Percentiles rank a stretch among this genome's conserved stretches.
Conservation (phyloP, 2,113 vertebrate species). For the Nycticryphes semicollaris region DNA sequence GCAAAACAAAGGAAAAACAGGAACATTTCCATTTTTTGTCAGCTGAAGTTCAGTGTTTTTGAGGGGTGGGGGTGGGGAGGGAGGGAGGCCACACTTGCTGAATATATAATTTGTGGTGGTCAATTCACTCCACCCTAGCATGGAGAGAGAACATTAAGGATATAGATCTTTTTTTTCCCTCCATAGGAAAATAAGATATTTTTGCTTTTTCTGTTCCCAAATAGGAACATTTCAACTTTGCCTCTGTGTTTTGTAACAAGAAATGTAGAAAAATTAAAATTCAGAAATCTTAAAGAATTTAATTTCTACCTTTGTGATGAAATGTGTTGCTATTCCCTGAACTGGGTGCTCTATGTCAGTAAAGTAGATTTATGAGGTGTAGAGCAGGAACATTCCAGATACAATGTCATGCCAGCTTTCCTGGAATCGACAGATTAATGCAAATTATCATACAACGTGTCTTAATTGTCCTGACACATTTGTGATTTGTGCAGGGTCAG, state of each 20-base stretch:
- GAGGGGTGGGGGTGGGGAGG: too few relatives aligned
- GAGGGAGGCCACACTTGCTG: neutral
- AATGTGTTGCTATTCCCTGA: neutral
- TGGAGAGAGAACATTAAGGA: neutral
- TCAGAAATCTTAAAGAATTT: neutral
- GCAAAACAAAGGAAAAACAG: neutral
- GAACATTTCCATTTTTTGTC: too few relatives aligned
- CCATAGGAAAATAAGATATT: neutral
- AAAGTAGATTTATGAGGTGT: neutral
- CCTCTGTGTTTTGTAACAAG: neutral
- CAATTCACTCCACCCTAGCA: neutral
- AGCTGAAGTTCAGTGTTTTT: neutral
- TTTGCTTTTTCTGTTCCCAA: neutral
- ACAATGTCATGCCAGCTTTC: neutral
- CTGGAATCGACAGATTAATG: neutral
- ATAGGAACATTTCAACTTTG: too few relatives aligned
- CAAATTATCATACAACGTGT: neutral
- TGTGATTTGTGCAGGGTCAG: neutral
- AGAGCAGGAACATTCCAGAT: neutral
- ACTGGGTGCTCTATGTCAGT: neutral
- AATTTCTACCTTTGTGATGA: neutral
- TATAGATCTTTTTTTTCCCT: neutral
- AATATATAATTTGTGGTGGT: neutral
- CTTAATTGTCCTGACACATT: neutral
- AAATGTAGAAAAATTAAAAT: neutral